phyloP scores from a whole-genome alignment of 2,888 invertebrate genomes.

The Agrochola lychnidis region DNA sequence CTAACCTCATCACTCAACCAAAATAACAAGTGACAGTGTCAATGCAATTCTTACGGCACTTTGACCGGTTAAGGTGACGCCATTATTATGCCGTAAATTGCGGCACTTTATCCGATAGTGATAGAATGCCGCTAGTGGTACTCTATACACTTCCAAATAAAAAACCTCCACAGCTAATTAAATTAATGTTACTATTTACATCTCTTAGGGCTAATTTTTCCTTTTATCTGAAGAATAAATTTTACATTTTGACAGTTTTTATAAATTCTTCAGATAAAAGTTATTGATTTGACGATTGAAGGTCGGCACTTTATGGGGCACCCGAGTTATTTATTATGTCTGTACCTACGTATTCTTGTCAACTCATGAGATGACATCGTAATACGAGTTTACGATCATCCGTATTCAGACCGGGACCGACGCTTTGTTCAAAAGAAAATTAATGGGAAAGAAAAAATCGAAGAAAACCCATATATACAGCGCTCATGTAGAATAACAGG shows the following conservation, averaged over 20 bases:
- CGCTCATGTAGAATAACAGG: constrained; percentile 50
- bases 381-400: not conserved
- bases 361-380: no score
- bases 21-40: no score
- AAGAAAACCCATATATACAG: not conserved
- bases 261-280: not conserved
- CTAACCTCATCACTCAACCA: no score
- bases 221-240: not conserved
- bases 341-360: not conserved
- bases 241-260: not conserved
- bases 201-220: not conserved
- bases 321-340: no score
- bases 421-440: not conserved
- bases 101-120: no score
- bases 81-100: no score
- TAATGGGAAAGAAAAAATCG: not conserved
- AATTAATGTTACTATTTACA: not conserved
- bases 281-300: not conserved
- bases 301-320: not conserved
- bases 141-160: no score
- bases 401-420: not conserved
- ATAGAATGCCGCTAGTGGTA: no score
- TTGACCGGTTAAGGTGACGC: no score
- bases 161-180: not conserved
- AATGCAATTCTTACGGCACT: no score